Conservation (phyloP, 2,797 vertebrate species). For the Tolypeutes matacus region DNA sequence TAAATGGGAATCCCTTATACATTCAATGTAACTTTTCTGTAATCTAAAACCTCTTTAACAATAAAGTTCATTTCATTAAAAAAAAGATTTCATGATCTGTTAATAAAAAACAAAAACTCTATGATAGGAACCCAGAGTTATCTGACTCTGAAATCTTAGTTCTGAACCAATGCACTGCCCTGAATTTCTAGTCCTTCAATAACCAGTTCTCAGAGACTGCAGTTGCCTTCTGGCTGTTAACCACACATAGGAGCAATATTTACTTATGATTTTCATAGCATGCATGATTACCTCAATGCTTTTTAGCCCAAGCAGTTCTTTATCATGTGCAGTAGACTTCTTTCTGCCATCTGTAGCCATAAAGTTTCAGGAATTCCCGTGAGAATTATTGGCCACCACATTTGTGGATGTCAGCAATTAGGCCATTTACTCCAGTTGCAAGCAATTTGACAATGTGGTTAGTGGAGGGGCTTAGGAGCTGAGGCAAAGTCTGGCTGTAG, state of each 20-base stretch:
- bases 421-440: constrained; percentile 56
- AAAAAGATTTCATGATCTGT: constrained; percentile 22
- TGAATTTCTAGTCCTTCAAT: constrained; percentile 64
- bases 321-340: not conserved
- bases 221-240: constrained; percentile 72
- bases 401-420: constrained; percentile 73
- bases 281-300: constrained; percentile 28
- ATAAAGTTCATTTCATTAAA: too few species aligned
- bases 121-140: constrained; percentile 16
- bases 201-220: constrained; percentile 70
- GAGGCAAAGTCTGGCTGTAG: not conserved
- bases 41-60: too few species aligned
- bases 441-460: not conserved
- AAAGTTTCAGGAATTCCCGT: constrained; percentile 35
- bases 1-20: too few species aligned
- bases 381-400: not conserved
- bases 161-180: not conserved
- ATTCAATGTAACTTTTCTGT: too few species aligned
- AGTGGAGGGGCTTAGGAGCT: not conserved
- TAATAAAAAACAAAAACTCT: constrained; percentile 50
- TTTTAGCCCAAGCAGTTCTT: constrained; percentile 69
- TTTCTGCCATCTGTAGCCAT: constrained; percentile 65
- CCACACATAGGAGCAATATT: constrained; percentile 58
- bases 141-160: constrained; percentile 37
- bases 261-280: constrained; percentile 46